These are phyloP conservation scores for Philotrypesis tridentata DNA, from an alignment of 1,140 invertebrate species.

Conservation along the genomic window DNA sequence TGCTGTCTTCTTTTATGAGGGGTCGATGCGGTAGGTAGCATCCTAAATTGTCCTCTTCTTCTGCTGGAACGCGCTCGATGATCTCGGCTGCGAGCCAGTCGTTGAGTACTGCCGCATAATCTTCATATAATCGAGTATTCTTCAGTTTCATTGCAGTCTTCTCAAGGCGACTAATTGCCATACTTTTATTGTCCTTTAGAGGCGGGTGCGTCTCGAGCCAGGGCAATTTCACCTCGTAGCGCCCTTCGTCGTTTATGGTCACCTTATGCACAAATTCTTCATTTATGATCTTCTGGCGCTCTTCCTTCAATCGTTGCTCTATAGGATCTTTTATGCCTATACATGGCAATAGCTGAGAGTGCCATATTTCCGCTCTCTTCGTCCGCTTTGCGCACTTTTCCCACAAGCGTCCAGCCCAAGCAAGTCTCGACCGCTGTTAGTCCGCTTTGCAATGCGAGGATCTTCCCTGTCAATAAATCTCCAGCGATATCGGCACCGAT, in stretches of 20 bases:
- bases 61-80: slow-evolving; percentile 40
- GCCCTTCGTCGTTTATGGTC: slow-evolving; percentile 53
- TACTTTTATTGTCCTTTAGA: background rate
- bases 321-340: slow-evolving; percentile 38
- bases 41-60: background rate
- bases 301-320: background rate
- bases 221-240: slow-evolving; percentile 57
- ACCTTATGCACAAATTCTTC: slow-evolving; percentile 58
- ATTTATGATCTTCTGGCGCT: slow-evolving; percentile 42
- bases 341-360: too few relatives aligned
- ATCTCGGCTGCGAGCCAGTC: slow-evolving; percentile 55
- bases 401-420: slow-evolving; percentile 61
- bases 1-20: slow-evolving; percentile 21
- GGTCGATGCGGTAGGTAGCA: background rate
- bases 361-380: background rate
- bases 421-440: slow-evolving; percentile 62
- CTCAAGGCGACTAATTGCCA: slow-evolving; percentile 23
- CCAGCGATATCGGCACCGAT: slow-evolving; percentile 61
- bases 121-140: slow-evolving; percentile 39
- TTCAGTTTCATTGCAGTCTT: slow-evolving; percentile 49
- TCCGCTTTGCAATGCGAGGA: slow-evolving; percentile 53
- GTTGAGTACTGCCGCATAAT: slow-evolving; percentile 49
- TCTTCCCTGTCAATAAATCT: slow-evolving; percentile 58
- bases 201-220: background rate
- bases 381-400: slow-evolving; percentile 47